These are phyloP conservation scores for Saxicola maurus DNA, from an alignment of 2,797 vertebrate genomes.

Conservation along the genomic window DNA sequence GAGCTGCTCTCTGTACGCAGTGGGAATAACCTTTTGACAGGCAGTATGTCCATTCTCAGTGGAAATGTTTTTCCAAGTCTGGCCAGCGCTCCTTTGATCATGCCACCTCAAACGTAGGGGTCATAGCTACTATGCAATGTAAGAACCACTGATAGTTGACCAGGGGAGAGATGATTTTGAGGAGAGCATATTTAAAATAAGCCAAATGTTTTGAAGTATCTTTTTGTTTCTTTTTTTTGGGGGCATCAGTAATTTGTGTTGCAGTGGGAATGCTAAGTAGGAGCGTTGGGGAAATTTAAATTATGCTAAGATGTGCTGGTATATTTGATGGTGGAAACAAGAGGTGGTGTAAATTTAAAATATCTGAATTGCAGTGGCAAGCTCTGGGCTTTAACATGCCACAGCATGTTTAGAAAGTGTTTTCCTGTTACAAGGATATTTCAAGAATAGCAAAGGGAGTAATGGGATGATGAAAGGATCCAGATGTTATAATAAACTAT, in stretches of 20 bases:
- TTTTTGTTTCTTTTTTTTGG: background rate
- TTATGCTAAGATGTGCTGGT: background rate
- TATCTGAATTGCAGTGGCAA: background rate
- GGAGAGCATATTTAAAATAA: conserved; percentile 48
- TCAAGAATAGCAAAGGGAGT: conserved; percentile 37
- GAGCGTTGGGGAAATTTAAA: background rate
- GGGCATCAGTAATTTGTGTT: background rate
- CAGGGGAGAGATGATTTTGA: conserved; percentile 55
- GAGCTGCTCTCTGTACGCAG: conserved; percentile 79
- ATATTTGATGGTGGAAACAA: background rate
- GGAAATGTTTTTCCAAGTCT: conserved; percentile 95
- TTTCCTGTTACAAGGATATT: conserved; percentile 25
- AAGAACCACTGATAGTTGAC: conserved; percentile 65
- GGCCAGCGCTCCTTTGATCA: conserved; percentile 87
- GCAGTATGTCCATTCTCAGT: conserved; percentile 88
- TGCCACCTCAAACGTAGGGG: conserved; percentile 77
- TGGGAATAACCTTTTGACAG: conserved; percentile 93
- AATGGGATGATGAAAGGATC: conserved; percentile 31
- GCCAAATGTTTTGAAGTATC: background rate
- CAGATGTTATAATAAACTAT: conserved; percentile 29
- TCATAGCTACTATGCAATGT: conserved; percentile 82
- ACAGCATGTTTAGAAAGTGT: conserved; percentile 43
- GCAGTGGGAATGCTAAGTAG: background rate
- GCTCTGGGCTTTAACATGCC: background rate
- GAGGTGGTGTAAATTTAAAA: conserved; percentile 16